Evolutionary conservation across 2,797 vertebrate species (phyloP).

Genomic region (Aeoliscus strigatus): DNA sequence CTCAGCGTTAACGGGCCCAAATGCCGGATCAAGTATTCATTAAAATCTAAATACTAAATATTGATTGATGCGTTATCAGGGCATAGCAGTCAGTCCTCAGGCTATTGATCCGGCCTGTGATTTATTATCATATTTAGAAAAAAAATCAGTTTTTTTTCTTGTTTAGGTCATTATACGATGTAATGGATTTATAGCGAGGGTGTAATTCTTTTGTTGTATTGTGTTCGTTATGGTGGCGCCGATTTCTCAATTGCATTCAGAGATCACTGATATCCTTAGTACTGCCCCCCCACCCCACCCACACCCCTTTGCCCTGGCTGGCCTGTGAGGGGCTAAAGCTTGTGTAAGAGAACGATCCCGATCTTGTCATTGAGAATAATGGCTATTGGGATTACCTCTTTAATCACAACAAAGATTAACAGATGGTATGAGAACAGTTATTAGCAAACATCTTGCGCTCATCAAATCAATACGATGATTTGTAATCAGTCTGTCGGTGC

Average conservation of each 20-base stretch:
- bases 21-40: conserved; percentile 88
- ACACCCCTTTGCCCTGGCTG: conserved; percentile 43
- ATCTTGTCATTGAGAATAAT: conserved; percentile 92
- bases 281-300: conserved; percentile 3
- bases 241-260: conserved; percentile 83
- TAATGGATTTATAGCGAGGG: conserved; percentile 92
- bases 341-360: conserved; percentile 70
- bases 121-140: conserved; percentile 99
- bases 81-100: conserved; percentile 88
- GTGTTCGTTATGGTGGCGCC: conserved; percentile 79
- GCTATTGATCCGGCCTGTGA: conserved; percentile 95
- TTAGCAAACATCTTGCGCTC: conserved; percentile 90
- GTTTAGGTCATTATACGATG: conserved; percentile 95
- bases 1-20: conserved; percentile 78
- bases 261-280: conserved; percentile 84
- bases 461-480: conserved; percentile 90
- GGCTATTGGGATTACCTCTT: conserved; percentile 87
- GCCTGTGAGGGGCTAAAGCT: conserved; percentile 74
- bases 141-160: conserved; percentile 93
- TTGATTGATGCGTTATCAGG: conserved; percentile 99
- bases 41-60: conserved; percentile 99
- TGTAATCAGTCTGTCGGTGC: conserved; percentile 76
- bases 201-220: conserved; percentile 91
- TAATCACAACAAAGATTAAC: conserved; percentile 94
- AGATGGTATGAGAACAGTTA: conserved; percentile 88